These are phyloP conservation scores for Cheilosia soror DNA, from an alignment of 2,888 invertebrate genomes.

Conservation along the genomic window DNA sequence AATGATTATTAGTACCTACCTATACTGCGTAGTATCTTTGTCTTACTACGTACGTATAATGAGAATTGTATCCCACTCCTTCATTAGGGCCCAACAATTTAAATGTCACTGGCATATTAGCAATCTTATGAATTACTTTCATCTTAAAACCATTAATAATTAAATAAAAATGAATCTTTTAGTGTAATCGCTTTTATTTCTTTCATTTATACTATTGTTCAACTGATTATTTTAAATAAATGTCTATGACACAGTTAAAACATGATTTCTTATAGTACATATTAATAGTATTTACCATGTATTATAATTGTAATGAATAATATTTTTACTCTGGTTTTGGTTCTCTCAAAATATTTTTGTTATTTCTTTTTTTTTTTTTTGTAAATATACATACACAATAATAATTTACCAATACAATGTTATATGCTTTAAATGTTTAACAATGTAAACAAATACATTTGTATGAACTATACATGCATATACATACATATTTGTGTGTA, in stretches of 20 bases:
- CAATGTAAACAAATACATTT: conserved; percentile 56
- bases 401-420: conserved; percentile 62
- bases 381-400: conserved; percentile 44
- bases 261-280: conserved; percentile 71
- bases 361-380: conserved; percentile 34
- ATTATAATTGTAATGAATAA: conserved; percentile 70
- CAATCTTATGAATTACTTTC: not conserved
- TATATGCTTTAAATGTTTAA: conserved; percentile 52
- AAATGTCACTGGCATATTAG: too few relatives aligned
- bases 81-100: too few relatives aligned
- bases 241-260: conserved; percentile 75
- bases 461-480: conserved; percentile 44
- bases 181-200: conserved; percentile 67
- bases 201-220: conserved; percentile 66
- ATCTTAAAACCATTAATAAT: not conserved
- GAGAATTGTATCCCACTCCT: too few relatives aligned
- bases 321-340: conserved; percentile 50
- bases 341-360: conserved; percentile 38
- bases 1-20: too few relatives aligned
- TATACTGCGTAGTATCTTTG: too few relatives aligned
- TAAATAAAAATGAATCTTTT: not conserved
- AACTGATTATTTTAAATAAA: conserved; percentile 74
- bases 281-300: conserved; percentile 67
- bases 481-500: conserved; percentile 17
- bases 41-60: too few relatives aligned